phyloP scores from a whole-genome alignment of 2,113 vertebrate species.

The Charadrius vociferus region DNA sequence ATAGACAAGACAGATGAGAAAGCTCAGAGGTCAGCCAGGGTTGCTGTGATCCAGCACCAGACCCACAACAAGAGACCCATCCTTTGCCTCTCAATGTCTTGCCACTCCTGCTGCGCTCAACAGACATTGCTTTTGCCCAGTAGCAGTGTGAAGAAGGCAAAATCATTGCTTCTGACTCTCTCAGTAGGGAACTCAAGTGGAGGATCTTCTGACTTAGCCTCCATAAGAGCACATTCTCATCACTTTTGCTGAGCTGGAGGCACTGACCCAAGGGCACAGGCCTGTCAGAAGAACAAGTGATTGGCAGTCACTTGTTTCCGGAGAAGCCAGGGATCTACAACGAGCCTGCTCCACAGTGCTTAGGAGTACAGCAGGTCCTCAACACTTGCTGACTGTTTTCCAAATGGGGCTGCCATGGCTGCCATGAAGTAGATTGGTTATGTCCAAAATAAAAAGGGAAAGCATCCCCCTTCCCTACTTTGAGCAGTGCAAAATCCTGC shows the following conservation, averaged over 20 bases:
- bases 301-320: not conserved
- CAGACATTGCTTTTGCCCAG: not conserved
- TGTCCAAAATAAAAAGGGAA: not conserved
- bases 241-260: not conserved
- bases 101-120: rapidly evolving
- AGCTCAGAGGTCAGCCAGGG: not conserved
- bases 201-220: not conserved
- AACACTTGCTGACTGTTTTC: not conserved
- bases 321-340: not conserved
- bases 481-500: not conserved
- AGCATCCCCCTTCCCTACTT: not conserved
- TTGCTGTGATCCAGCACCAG: not conserved
- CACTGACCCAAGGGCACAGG: not conserved
- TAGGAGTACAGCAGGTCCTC: not conserved
- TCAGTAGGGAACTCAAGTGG: not conserved
- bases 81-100: not conserved
- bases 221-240: rapidly evolving
- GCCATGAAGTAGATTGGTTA: not conserved
- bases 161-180: not conserved
- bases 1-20: not conserved
- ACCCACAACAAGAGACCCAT: not conserved
- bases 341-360: not conserved
- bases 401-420: not conserved
- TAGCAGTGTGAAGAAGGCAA: not conserved
- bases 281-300: not conserved